A percentile compares a stretch with the other conserved stretches of the same genome.
phyloP scores from a whole-genome alignment of 2,113 vertebrate species.

The Cricetomys ansorgei region DNA sequence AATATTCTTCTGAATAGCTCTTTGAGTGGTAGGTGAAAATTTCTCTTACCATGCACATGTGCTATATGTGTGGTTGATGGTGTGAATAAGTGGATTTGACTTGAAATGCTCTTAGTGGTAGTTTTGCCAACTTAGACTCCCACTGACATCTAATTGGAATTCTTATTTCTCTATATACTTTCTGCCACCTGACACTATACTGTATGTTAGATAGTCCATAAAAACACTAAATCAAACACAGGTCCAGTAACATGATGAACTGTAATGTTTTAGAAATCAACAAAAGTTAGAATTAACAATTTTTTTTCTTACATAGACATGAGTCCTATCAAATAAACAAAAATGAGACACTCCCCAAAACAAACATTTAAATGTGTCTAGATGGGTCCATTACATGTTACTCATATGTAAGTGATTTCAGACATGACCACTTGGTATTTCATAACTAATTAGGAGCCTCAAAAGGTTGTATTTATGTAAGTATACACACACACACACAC shows the following conservation, averaged over 20 bases:
- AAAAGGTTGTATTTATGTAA: neutral
- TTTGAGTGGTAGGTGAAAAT: neutral
- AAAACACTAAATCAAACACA: constrained; percentile 7
- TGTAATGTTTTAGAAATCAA: neutral
- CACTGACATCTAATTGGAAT: neutral
- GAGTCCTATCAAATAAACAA: neutral
- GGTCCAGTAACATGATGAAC: constrained; percentile 17
- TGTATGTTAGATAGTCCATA: neutral
- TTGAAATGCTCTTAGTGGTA: neutral
- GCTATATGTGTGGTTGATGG: neutral
- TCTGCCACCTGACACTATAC: neutral
- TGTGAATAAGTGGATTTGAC: neutral
- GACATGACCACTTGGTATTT: neutral
- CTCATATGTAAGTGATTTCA: neutral
- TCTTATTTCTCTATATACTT: neutral
- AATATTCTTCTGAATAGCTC: neutral
- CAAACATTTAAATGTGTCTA: neutral
- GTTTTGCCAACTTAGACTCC: neutral
- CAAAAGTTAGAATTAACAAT: neutral
- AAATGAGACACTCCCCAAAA: neutral
- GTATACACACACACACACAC: neutral
- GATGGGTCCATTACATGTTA: neutral
- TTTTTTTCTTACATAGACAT: neutral
- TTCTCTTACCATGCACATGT: neutral
- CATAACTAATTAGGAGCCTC: neutral